These are phyloP conservation scores for Tyrophagus putrescentiae DNA, from an alignment of 1,140 invertebrate genomes.

Conservation along the genomic window DNA sequence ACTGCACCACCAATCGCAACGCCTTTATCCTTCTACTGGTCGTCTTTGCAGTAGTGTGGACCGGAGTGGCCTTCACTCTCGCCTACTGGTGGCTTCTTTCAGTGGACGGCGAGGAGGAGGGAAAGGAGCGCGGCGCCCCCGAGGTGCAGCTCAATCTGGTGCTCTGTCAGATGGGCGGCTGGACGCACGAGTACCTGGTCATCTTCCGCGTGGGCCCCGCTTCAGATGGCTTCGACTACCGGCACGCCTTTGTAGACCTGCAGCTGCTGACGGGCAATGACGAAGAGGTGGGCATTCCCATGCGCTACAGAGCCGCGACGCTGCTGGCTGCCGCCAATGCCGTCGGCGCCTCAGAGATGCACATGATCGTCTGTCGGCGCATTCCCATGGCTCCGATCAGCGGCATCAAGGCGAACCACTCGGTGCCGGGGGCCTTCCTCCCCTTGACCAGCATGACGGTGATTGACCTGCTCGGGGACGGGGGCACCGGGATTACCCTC, in stretches of 20 bases:
- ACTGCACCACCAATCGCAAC: background rate
- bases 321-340: background rate
- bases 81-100: too few species aligned
- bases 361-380: background rate
- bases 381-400: background rate
- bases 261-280: background rate
- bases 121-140: background rate
- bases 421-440: background rate
- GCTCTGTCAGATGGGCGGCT: background rate
- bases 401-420: background rate
- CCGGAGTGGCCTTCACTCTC: background rate
- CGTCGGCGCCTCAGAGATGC: background rate
- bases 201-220: constrained; percentile 6
- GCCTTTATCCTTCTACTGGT: background rate
- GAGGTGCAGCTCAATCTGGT: background rate
- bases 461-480: background rate
- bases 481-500: too few species aligned
- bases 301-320: background rate
- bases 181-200: background rate
- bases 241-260: background rate
- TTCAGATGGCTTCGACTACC: background rate
- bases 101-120: too few species aligned
- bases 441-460: background rate
- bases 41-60: background rate
- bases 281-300: background rate